A percentile compares a stretch with the other conserved stretches of the same genome.
Evolutionary conservation across 2,797 vertebrate genomes (phyloP).

Genomic region (Malurus splendens): DNA sequence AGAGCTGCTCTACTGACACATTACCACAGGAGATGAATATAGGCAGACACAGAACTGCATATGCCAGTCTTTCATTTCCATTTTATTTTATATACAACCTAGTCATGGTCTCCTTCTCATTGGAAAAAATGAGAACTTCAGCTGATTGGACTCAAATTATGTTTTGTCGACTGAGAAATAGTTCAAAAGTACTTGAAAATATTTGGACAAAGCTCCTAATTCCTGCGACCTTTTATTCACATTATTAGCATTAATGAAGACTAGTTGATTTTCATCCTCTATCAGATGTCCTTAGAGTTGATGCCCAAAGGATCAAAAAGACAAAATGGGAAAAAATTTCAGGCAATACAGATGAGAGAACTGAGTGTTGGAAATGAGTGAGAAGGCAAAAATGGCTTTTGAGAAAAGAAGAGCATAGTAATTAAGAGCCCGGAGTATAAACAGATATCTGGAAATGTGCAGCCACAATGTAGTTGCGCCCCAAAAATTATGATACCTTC

Average conservation of each 20-base stretch:
- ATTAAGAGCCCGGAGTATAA: background rate
- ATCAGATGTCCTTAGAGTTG: background rate
- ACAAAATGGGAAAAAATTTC: background rate
- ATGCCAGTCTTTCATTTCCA: background rate
- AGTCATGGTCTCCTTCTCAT: background rate
- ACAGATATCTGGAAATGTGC: background rate
- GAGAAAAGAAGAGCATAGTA: background rate
- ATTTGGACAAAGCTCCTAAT: background rate
- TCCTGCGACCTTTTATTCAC: background rate
- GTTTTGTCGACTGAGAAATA: background rate
- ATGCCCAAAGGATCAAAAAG: background rate
- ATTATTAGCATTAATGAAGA: background rate
- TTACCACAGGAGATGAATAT: background rate
- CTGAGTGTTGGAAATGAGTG: background rate
- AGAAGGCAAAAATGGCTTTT: background rate
- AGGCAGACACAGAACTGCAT: background rate
- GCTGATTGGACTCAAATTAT: background rate
- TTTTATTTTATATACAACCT: background rate
- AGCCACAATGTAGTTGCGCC: background rate
- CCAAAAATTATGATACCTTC: background rate
- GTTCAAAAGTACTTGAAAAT: background rate
- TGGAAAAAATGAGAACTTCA: background rate
- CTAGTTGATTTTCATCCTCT: background rate
- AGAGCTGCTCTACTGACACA: background rate
- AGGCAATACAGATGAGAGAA: background rate